Conservation (phyloP, 2,888 invertebrate genomes). For the Ectemnius lituratus region DNA sequence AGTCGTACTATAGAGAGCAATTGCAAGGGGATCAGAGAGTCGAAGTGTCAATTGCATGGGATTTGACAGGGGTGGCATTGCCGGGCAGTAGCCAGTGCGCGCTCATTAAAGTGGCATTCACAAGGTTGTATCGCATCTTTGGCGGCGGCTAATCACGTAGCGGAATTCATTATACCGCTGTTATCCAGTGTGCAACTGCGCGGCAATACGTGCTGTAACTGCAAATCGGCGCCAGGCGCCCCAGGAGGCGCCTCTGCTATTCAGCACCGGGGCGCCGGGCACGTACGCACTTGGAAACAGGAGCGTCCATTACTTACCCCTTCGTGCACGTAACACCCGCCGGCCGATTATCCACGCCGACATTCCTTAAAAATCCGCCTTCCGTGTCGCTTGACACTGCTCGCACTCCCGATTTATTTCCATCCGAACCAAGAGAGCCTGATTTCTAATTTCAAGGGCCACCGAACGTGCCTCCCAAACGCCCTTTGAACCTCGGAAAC, state of each 20-base stretch:
- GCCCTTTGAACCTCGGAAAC: background rate
- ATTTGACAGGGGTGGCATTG: background rate
- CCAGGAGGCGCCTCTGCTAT: background rate
- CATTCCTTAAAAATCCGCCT: background rate
- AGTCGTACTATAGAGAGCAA: no score
- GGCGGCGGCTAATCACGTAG: conserved; percentile 50
- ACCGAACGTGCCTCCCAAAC: background rate
- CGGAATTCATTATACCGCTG: conserved; percentile 62
- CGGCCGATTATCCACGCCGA: conserved; percentile 1
- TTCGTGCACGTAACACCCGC: background rate
- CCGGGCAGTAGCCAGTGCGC: background rate
- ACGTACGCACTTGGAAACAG: conserved; percentile 8
- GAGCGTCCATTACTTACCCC: conserved; percentile 13
- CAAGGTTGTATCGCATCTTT: conserved; percentile 55
- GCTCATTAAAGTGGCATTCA: conserved; percentile 67
- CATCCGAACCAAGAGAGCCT: background rate
- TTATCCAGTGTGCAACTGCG: conserved; percentile 41
- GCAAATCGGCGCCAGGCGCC: conserved; percentile 25
- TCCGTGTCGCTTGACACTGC: background rate
- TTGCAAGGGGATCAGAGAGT: no score
- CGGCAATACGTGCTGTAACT: conserved; percentile 54
- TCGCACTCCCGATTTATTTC: background rate
- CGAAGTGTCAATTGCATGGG: no score
- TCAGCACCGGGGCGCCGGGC: background rate
- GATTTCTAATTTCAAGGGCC: background rate